phyloP scores from a whole-genome alignment of 2,797 vertebrate genomes.

The Paramormyrops hopkinsi region DNA sequence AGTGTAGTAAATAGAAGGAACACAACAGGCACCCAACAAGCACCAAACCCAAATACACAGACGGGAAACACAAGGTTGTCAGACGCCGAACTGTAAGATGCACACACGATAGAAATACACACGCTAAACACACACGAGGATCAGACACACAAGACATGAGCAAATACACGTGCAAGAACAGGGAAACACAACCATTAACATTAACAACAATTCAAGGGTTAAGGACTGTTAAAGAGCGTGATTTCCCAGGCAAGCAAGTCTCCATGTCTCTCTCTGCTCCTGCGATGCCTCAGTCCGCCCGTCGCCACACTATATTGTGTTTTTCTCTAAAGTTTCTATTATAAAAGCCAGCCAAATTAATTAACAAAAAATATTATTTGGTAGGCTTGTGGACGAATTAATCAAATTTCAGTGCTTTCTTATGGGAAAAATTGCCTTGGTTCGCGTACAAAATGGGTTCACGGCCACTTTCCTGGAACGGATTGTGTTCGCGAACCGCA shows the following conservation, averaged over 20 bases:
- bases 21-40: background rate
- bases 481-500: background rate
- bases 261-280: background rate
- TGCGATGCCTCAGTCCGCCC: background rate
- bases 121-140: background rate
- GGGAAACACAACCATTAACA: background rate
- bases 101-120: background rate
- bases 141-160: background rate
- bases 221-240: background rate
- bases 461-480: background rate
- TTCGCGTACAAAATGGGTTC: background rate
- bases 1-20: background rate
- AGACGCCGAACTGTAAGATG: background rate
- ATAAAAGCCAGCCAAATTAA: background rate
- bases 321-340: background rate
- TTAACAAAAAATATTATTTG: background rate
- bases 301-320: background rate
- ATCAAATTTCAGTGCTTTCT: background rate
- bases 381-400: background rate
- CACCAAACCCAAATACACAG: background rate
- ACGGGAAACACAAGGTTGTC: background rate
- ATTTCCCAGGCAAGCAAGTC: background rate
- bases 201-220: background rate
- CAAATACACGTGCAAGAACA: background rate
- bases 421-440: background rate